These are phyloP conservation scores for Sitobion miscanthi DNA, from an alignment of 1,140 invertebrate genomes.

Conservation along the genomic window DNA sequence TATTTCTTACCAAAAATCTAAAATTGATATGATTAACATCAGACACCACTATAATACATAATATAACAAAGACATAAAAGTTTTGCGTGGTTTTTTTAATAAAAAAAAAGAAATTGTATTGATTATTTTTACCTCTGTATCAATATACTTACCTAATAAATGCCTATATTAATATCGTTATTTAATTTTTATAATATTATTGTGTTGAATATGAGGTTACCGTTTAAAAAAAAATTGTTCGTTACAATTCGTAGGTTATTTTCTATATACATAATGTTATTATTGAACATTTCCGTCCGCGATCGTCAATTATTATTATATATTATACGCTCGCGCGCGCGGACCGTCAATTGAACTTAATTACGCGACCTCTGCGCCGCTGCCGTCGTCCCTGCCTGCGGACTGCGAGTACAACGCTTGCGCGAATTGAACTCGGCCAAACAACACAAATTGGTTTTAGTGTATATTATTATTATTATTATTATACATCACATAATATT, in stretches of 20 bases:
- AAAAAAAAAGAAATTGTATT: neutral
- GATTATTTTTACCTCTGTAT: neutral
- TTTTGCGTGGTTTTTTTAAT: neutral
- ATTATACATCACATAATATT: neutral
- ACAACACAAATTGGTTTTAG: slow-evolving; percentile 35
- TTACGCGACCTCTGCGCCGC: slow-evolving; percentile 37
- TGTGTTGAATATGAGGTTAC: neutral
- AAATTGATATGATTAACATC: neutral
- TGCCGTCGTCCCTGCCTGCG: no score
- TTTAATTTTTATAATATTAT: neutral
- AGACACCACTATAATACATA: neutral
- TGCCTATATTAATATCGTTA: neutral
- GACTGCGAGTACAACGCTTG: neutral
- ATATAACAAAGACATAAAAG: neutral
- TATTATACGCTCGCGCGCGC: neutral
- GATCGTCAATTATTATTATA: slow-evolving; percentile 15
- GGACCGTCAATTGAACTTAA: slow-evolving; percentile 51
- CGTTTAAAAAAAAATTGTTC: neutral
- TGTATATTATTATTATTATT: neutral
- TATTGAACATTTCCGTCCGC: slow-evolving; percentile 47
- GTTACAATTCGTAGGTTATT: slow-evolving; percentile 1
- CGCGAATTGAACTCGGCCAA: slow-evolving; percentile 27
- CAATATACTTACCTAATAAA: neutral
- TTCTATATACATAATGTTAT: slow-evolving; percentile 18
- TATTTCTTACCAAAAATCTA: neutral